These are phyloP conservation scores for Dysidea cf. avara DNA, from an alignment of 37 sponge, comb jelly and placozoan genomes.

Conservation along the genomic window DNA sequence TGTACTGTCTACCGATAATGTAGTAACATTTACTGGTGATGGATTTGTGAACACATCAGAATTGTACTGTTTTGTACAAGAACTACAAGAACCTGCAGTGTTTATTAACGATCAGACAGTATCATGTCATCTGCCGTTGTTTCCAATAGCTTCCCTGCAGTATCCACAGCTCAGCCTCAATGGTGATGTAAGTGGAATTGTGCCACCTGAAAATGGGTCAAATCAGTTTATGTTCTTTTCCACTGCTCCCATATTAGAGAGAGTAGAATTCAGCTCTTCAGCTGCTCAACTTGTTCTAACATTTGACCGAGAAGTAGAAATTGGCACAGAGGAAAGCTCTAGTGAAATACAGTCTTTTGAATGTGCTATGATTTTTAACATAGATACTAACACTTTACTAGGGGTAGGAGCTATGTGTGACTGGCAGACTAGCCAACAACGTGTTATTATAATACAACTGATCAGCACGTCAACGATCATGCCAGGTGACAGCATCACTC, in stretches of 20 bases:
- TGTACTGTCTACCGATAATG: slow-evolving; percentile 11
- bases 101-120: slow-evolving; percentile 20
- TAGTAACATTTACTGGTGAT: slow-evolving; percentile 14
- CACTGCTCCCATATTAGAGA: slow-evolving; percentile 27
- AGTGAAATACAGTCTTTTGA: background rate
- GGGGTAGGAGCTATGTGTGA: slow-evolving; percentile 45
- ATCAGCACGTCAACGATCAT: slow-evolving; percentile 4
- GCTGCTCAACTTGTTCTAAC: slow-evolving; percentile 27
- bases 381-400: slow-evolving; percentile 7
- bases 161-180: slow-evolving; percentile 25
- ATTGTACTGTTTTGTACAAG: no score
- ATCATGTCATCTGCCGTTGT: slow-evolving; percentile 25
- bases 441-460: slow-evolving; percentile 34
- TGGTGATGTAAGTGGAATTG: slow-evolving; percentile 33
- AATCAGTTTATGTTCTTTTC: slow-evolving; percentile 51
- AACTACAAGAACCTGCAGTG: slow-evolving; percentile 13
- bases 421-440: slow-evolving; percentile 64
- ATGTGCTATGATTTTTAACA: slow-evolving; percentile 38
- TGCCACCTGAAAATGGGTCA: slow-evolving; percentile 7
- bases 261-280: slow-evolving; percentile 33
- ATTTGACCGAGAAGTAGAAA: slow-evolving; percentile 80
- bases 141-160: slow-evolving; percentile 19
- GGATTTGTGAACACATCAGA: slow-evolving; percentile 35
- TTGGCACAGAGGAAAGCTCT: slow-evolving; percentile 39
- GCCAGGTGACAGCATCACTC: background rate